phyloP scores from a whole-genome alignment of 2,797 vertebrate genomes.

The Carapus acus region DNA sequence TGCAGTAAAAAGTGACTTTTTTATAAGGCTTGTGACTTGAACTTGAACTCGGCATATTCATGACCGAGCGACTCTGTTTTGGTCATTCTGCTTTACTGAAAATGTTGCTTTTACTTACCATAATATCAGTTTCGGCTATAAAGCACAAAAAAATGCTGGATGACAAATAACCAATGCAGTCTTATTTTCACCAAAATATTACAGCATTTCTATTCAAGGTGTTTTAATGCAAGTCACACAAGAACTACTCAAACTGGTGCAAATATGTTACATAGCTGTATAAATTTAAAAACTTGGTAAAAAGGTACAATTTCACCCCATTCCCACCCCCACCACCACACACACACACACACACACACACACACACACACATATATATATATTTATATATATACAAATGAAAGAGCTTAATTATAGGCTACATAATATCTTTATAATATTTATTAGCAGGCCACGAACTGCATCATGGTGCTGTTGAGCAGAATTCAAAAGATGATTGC shows the following conservation, averaged over 20 bases:
- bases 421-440: slow-evolving; percentile 18
- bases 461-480: slow-evolving; percentile 34
- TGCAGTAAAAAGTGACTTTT: slow-evolving; percentile 5
- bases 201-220: slow-evolving; percentile 49
- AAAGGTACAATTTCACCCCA: slow-evolving; percentile 27
- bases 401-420: slow-evolving; percentile 38
- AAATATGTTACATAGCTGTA: slow-evolving; percentile 55
- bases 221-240: slow-evolving; percentile 35
- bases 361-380: no score
- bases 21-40: slow-evolving; percentile 8
- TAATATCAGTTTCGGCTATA: slow-evolving; percentile 18
- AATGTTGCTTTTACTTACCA: slow-evolving; percentile 15
- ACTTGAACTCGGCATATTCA: slow-evolving; percentile 9
- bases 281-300: slow-evolving; percentile 68
- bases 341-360: no score
- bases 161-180: slow-evolving; percentile 8
- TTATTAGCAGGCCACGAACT: slow-evolving; percentile 37
- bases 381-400: slow-evolving; percentile 47
- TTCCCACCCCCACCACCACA: no score
- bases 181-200: slow-evolving; percentile 13
- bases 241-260: slow-evolving; percentile 42
- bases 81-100: slow-evolving; percentile 19
- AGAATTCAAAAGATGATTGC: slow-evolving; percentile 42
- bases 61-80: neutral
- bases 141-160: slow-evolving; percentile 6